Conservation (phyloP, 2,113 vertebrate species). For the Pachypanchax playfairii region DNA sequence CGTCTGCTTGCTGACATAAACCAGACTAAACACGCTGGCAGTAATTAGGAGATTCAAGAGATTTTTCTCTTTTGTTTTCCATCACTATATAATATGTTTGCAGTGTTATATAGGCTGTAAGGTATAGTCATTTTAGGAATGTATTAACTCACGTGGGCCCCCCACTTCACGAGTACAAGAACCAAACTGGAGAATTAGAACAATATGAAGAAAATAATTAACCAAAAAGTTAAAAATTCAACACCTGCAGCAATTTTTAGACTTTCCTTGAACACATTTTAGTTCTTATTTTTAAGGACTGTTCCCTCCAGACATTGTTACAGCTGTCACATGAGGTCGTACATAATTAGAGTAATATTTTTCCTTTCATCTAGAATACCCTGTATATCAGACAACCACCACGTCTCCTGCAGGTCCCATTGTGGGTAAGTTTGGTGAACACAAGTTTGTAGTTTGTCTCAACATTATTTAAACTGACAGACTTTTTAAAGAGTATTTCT, state of each 20-base stretch:
- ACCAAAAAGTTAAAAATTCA: too few relatives aligned
- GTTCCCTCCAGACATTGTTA: too few relatives aligned
- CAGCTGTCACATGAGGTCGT: neutral
- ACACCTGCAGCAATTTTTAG: too few relatives aligned
- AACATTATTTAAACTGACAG: neutral
- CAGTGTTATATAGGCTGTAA: neutral
- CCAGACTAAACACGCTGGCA: constrained; percentile 41
- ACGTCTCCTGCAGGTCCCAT: constrained; percentile 68
- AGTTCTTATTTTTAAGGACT: too few relatives aligned
- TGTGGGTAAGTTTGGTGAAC: constrained; percentile 59
- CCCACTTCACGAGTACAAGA: too few relatives aligned
- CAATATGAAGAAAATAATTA: too few relatives aligned
- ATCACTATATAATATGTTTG: neutral
- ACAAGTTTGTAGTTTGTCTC: neutral
- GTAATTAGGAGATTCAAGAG: constrained; percentile 17
- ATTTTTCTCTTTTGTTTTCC: constrained; percentile 15
- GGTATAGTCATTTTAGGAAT: too few relatives aligned
- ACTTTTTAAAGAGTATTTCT: constrained; percentile 1
- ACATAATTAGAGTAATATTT: constrained; percentile 8
- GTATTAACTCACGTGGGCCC: too few relatives aligned
- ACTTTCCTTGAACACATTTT: too few relatives aligned
- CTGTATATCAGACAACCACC: constrained; percentile 59
- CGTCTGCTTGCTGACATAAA: constrained; percentile 15
- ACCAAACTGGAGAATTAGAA: too few relatives aligned
- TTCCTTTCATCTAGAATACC: constrained; percentile 51